These are phyloP conservation scores for Drosophila rubida DNA, from an alignment of 2,888 invertebrate species.

Conservation along the genomic window DNA sequence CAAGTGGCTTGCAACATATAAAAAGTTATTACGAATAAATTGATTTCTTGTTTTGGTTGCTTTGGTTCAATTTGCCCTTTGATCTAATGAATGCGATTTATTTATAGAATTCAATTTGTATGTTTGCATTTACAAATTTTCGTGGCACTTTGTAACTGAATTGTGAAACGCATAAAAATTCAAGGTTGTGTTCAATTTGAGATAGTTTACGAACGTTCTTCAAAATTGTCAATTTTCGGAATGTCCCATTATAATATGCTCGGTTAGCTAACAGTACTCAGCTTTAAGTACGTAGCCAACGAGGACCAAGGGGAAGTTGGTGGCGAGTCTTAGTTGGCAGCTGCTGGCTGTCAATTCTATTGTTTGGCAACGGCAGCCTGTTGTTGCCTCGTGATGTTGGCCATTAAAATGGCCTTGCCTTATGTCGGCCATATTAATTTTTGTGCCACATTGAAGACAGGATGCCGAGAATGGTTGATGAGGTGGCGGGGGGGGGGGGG, in stretches of 20 bases:
- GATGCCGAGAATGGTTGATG: neutral
- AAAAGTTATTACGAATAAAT: neutral
- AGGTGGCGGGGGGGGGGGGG: neutral
- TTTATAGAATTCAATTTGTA: neutral
- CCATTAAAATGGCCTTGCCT: slow-evolving; percentile 64
- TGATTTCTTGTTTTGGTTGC: neutral
- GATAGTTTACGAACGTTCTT: neutral
- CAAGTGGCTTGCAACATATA: neutral
- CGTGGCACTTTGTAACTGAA: neutral
- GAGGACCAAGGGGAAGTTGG: neutral
- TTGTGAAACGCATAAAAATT: neutral
- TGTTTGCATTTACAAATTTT: neutral
- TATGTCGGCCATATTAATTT: slow-evolving; percentile 74
- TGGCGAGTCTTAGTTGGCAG: slow-evolving; percentile 9
- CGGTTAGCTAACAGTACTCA: slow-evolving; percentile 27
- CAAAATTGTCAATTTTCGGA: slow-evolving; percentile 28
- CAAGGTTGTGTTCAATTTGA: neutral
- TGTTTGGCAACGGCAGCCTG: slow-evolving; percentile 55
- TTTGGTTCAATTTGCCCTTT: slow-evolving; percentile 1
- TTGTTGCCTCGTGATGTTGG: slow-evolving; percentile 45
- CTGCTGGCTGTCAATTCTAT: slow-evolving; percentile 55
- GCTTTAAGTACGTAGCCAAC: slow-evolving; percentile 23
- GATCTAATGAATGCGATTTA: slow-evolving; percentile 12
- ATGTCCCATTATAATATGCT: slow-evolving; percentile 31
- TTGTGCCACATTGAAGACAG: slow-evolving; percentile 47